Evolutionary conservation across 1,140 invertebrate species (phyloP).

Genomic region (Ceratosolen fusciceps): DNA sequence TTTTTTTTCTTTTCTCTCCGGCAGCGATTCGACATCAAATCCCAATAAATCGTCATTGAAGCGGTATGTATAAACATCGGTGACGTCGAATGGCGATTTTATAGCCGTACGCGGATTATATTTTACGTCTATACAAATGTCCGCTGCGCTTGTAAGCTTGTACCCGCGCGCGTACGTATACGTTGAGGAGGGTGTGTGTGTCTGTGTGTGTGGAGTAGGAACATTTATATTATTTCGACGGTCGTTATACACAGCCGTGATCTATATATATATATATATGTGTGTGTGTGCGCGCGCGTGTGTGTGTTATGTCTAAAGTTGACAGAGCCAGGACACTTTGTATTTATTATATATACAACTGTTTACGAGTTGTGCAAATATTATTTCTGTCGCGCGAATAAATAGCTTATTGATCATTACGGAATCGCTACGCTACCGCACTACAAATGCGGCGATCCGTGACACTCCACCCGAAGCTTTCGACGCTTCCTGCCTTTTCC

Average conservation of each 20-base stretch:
- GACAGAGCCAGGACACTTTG: conserved; percentile 32
- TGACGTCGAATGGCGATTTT: conserved; percentile 24
- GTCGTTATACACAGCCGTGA: background rate
- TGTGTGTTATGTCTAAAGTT: conserved; percentile 23
- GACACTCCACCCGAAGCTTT: background rate
- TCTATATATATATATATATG: too few relatives aligned
- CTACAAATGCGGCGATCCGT: background rate
- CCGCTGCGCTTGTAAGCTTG: too few relatives aligned
- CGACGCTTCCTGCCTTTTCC: too few relatives aligned
- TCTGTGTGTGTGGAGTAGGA: background rate
- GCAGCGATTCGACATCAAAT: conserved; percentile 20
- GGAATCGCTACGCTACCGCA: conserved; percentile 18
- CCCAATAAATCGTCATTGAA: conserved; percentile 35
- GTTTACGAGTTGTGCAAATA: conserved; percentile 32
- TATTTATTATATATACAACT: conserved; percentile 32
- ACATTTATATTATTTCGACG: conserved; percentile 27
- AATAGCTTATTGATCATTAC: conserved; percentile 42
- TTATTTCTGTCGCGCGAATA: conserved; percentile 31
- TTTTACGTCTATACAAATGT: conserved; percentile 23
- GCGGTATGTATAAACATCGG: background rate
- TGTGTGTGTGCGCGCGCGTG: too few relatives aligned
- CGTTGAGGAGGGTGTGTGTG: too few relatives aligned
- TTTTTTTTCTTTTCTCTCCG: conserved; percentile 28
- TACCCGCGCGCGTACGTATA: too few relatives aligned
- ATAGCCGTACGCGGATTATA: conserved; percentile 23